Percentiles rank a stretch among this genome's conserved stretches.
phyloP scores from a whole-genome alignment of 1,140 invertebrate species.

The Drosophila busckii region DNA sequence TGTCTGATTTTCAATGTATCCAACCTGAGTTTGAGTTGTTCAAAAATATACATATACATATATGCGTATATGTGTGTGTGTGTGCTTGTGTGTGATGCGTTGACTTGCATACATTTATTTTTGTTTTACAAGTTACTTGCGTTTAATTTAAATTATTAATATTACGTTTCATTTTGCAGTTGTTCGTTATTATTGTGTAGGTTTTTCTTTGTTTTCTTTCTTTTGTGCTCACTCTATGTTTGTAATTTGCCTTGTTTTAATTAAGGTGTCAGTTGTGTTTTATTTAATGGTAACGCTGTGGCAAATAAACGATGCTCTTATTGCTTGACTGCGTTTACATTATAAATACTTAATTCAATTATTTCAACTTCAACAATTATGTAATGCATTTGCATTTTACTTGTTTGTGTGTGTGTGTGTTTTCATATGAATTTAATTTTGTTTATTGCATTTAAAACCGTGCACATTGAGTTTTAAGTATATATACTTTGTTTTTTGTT shows the following conservation, averaged over 20 bases:
- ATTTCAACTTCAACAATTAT: slow-evolving; percentile 72
- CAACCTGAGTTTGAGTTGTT: slow-evolving; percentile 77
- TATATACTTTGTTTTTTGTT: slow-evolving; percentile 31
- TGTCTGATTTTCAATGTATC: slow-evolving; percentile 75
- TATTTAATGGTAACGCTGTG: slow-evolving; percentile 40
- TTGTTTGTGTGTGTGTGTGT: slow-evolving; percentile 35
- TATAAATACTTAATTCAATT: slow-evolving; percentile 64
- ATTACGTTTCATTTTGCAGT: slow-evolving; percentile 39
- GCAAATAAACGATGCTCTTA: slow-evolving; percentile 49
- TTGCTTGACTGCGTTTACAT: slow-evolving; percentile 63
- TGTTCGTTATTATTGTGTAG: slow-evolving; percentile 42
- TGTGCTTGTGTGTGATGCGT: slow-evolving; percentile 21
- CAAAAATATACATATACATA: slow-evolving; percentile 67
- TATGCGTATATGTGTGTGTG: slow-evolving; percentile 18
- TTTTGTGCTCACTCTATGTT: slow-evolving; percentile 75
- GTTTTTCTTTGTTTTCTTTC: slow-evolving; percentile 16
- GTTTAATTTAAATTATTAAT: slow-evolving; percentile 23
- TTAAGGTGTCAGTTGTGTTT: slow-evolving; percentile 48
- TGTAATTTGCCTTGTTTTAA: slow-evolving; percentile 47
- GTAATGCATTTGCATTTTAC: slow-evolving; percentile 30
- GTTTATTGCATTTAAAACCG: slow-evolving; percentile 67
- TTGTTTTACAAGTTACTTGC: slow-evolving; percentile 20
- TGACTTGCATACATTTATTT: slow-evolving; percentile 17
- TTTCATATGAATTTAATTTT: slow-evolving; percentile 32
- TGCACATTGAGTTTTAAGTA: slow-evolving; percentile 48